phyloP scores from a whole-genome alignment of 2,888 invertebrate species.

The Ceramica pisi region DNA sequence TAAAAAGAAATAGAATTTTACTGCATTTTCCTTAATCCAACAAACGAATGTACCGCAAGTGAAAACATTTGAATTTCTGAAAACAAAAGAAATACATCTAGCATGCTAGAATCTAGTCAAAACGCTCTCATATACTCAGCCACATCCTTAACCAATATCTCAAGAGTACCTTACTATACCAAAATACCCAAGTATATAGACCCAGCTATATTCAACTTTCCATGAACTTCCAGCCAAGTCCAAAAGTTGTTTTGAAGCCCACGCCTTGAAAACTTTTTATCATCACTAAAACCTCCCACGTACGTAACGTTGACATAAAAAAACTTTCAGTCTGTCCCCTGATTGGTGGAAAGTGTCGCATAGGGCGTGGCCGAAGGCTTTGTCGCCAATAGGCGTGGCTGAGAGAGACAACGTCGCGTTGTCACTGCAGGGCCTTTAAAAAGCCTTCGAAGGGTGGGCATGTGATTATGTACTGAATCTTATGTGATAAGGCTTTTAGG shows the following conservation, averaged over 20 bases:
- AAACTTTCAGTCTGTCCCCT: constrained; percentile 70
- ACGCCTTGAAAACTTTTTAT: constrained; percentile 55
- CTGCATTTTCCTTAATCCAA: too few species aligned
- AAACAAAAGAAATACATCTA: background rate
- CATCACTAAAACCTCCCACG: constrained; percentile 55
- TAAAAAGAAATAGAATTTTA: too few species aligned
- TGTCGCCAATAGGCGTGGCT: constrained; percentile 89
- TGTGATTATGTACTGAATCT: constrained; percentile 62
- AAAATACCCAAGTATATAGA: background rate
- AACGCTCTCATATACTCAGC: background rate
- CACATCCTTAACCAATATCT: background rate
- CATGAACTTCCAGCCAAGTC: constrained; percentile 1
- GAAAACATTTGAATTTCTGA: too few species aligned
- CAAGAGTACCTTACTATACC: background rate
- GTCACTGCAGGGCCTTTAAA: constrained; percentile 85
- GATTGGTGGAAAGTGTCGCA: constrained; percentile 88
- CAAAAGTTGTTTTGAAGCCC: too few species aligned
- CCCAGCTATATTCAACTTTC: background rate
- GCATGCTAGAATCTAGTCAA: background rate
- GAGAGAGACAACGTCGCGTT: constrained; percentile 79
- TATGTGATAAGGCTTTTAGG: constrained; percentile 38
- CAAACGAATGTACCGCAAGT: too few species aligned
- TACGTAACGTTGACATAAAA: constrained; percentile 67
- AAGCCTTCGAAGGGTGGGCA: constrained; percentile 74
- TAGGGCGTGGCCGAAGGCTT: constrained; percentile 85